Conservation (phyloP, 2,797 vertebrate species). For the Sebastes vulpes region DNA sequence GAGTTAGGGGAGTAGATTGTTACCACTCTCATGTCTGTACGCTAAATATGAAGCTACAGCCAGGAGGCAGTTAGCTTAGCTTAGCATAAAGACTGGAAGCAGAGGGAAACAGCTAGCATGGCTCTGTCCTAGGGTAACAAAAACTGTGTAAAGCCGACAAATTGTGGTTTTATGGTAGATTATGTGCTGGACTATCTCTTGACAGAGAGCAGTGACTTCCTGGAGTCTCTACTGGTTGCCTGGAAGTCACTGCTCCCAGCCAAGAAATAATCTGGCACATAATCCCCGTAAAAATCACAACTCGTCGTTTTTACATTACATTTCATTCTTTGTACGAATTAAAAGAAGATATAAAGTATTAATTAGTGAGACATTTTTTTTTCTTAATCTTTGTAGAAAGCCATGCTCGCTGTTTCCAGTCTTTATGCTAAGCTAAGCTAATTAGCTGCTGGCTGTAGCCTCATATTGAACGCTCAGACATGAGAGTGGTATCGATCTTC, state of each 20-base stretch:
- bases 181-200: not conserved
- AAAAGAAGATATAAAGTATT: too few species aligned
- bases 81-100: not conserved
- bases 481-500: not conserved
- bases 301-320: not conserved
- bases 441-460: not conserved
- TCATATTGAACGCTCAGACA: not conserved
- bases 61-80: not conserved
- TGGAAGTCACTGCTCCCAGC: not conserved
- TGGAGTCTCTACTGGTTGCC: not conserved
- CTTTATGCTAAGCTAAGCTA: not conserved
- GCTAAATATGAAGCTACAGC: not conserved
- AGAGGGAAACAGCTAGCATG: not conserved
- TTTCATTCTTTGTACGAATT: too few species aligned
- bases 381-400: too few species aligned
- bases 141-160: not conserved
- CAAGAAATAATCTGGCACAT: not conserved
- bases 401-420: not conserved
- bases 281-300: not conserved
- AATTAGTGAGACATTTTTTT: too few species aligned
- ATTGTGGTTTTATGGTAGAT: not conserved
- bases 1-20: not conserved
- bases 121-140: not conserved
- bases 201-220: not conserved
- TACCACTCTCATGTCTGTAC: not conserved